Base-by-base conservation (phyloP, 1,140 invertebrate genomes). In the Drosophila parvula region DNA sequence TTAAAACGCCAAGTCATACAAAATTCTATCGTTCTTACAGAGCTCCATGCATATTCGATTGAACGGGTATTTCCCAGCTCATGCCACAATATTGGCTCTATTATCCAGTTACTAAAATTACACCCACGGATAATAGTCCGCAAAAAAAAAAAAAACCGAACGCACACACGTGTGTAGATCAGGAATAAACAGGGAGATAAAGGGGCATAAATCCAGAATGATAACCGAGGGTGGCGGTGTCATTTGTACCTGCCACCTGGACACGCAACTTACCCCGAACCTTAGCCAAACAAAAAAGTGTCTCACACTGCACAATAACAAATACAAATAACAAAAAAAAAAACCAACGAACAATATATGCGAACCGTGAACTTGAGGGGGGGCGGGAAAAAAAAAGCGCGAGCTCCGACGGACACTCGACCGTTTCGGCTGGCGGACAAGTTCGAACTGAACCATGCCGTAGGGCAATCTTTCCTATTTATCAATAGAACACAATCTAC, bases 181-280 rank as follows among this genome's bases (percentile, higher is more conserved):
- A 58, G 65, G 34, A 71, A 58, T 41, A 71, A 71, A 70, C 65
- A 57, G 34, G 47, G 65, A 71, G 65, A 71, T 71, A 71, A 58
- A 12, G 32, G n/a, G 48, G 34, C 65, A 71, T 71, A 71, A 71
- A 71, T 71, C 65, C 65, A 40, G 11, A 41, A 28, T 28, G 22
- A 47, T 65, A 67, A 67, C 32, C 59, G 16, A 27, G 27, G 47
- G 9, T 3, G 50, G 53, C 16, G 53, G 16, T 30, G 60, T 51
- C 32, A 40, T 30, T 30, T 58, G 16, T 22, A 62, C 34, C 60
- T 63, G 60, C 60, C 60, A 60, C 32, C 50, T 36, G 32, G 41
- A 36, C 60, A 43, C 38, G 56, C 14, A 30, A 64, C 61, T 63
- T 68, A 65, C 64, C 64, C 61, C 64, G 64, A 18, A 51, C 45